phyloP scores from a whole-genome alignment of 2,888 invertebrate genomes.

The Mystacides longicornis region DNA sequence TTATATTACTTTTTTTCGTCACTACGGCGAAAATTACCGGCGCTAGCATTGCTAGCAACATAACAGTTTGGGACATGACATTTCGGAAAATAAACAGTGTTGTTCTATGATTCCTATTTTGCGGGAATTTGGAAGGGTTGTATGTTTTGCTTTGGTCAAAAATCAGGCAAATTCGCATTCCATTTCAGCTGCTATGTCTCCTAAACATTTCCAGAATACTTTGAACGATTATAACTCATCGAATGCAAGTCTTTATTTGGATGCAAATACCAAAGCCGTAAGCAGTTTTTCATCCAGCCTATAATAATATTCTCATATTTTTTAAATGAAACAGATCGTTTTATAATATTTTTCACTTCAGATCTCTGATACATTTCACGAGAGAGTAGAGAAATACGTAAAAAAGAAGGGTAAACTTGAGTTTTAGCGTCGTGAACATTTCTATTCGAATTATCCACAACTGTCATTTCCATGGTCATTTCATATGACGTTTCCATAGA shows the following conservation, averaged over 20 bases:
- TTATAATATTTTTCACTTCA: not conserved
- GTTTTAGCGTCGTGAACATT: too few relatives aligned
- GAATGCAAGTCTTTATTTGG: constrained; percentile 8
- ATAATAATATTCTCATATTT: not conserved
- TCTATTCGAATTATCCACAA: too few relatives aligned
- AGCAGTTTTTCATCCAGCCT: not conserved
- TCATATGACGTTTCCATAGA: too few relatives aligned
- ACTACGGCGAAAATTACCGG: too few relatives aligned
- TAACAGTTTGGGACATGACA: too few relatives aligned
- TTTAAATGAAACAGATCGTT: not conserved
- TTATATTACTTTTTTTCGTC: too few relatives aligned
- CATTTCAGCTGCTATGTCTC: constrained; percentile 4
- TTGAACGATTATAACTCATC: constrained; percentile 11
- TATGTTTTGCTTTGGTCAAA: not conserved
- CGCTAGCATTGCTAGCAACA: too few relatives aligned
- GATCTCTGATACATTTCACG: not conserved
- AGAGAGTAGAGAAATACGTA: not conserved
- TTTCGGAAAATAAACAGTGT: too few relatives aligned
- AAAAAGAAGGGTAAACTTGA: not conserved
- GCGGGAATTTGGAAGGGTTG: not conserved
- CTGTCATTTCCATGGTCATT: too few relatives aligned
- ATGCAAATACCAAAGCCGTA: constrained; percentile 9
- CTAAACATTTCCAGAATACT: constrained; percentile 12
- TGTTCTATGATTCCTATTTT: too few relatives aligned
- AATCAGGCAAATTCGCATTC: not conserved